Conservation (phyloP, 1,140 invertebrate species). For the Drosophila guanche region DNA sequence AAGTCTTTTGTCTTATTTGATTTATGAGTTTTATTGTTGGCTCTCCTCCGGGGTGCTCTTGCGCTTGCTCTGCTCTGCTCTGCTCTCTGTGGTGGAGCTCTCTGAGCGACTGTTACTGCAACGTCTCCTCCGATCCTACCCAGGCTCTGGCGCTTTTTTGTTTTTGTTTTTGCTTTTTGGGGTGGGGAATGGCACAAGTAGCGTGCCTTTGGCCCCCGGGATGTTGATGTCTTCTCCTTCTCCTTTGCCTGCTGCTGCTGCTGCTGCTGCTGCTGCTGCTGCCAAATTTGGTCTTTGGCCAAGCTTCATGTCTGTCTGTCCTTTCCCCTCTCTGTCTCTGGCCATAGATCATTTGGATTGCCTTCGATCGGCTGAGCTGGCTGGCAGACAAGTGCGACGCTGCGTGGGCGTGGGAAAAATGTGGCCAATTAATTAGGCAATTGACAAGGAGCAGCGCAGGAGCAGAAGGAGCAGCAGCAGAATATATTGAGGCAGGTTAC, state of each 20-base stretch:
- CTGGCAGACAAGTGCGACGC: slow-evolving; percentile 58
- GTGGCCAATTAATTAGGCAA: slow-evolving; percentile 63
- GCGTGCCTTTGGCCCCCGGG: slow-evolving; percentile 51
- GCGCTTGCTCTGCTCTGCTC: background rate
- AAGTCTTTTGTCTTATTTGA: slow-evolving; percentile 81
- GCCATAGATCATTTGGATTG: slow-evolving; percentile 66
- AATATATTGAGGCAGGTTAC: too few relatives aligned
- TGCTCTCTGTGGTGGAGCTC: slow-evolving; percentile 25
- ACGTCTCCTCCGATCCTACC: slow-evolving; percentile 1
- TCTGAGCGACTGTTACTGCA: slow-evolving; percentile 16
- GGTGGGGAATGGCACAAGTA: slow-evolving; percentile 33
- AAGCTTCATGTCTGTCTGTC: slow-evolving; percentile 16
- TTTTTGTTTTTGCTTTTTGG: slow-evolving; percentile 25
- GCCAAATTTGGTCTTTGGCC: slow-evolving; percentile 66
- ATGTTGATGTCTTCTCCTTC: slow-evolving; percentile 13
- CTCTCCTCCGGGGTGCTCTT: slow-evolving; percentile 12
- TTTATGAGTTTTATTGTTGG: slow-evolving; percentile 82
- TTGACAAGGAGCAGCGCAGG: slow-evolving; percentile 20
- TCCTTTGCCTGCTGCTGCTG: too few relatives aligned
- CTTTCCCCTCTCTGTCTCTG: slow-evolving; percentile 9
- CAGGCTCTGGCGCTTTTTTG: background rate
- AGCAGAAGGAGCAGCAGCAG: too few relatives aligned
- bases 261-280: slow-evolving; percentile 6
- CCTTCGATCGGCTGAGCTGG: slow-evolving; percentile 2
- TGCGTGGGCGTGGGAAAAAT: slow-evolving; percentile 75